phyloP scores from a whole-genome alignment of 2,797 vertebrate species.

The Protonibea diacanthus region DNA sequence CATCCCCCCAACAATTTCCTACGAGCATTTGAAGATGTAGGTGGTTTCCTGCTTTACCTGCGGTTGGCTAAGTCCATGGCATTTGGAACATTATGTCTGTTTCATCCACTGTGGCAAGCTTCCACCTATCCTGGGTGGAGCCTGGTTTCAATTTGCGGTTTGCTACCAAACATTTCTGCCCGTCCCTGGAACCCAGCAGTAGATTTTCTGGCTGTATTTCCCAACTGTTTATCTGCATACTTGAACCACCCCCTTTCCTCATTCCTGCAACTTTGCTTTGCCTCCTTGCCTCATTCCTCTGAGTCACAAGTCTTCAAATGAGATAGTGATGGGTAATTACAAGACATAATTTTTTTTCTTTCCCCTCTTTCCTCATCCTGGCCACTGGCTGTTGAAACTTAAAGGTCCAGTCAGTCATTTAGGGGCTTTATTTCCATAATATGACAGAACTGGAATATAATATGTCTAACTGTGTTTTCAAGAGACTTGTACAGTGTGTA shows the following conservation, averaged over 20 bases:
- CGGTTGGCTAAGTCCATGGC: constrained; percentile 11
- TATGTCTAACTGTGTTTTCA: no score
- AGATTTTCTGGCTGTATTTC: constrained; percentile 41
- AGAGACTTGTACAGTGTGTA: no score
- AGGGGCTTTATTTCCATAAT: no score
- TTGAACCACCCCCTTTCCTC: constrained; percentile 11
- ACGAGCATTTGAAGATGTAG: constrained; percentile 30
- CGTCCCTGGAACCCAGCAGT: constrained; percentile 30
- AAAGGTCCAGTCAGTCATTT: no score
- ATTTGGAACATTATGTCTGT: constrained; percentile 9
- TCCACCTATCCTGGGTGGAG: constrained; percentile 21
- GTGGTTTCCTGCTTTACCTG: constrained; percentile 23
- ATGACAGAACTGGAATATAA: no score
- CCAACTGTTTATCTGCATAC: constrained; percentile 11
- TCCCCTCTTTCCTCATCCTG: not conserved
- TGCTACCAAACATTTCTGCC: constrained; percentile 24
- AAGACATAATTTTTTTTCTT: constrained; percentile 41
- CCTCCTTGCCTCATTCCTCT: constrained; percentile 57
- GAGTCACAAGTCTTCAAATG: constrained; percentile 72
- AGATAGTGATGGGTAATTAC: constrained; percentile 52
- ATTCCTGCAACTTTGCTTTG: constrained; percentile 19
- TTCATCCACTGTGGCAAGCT: not conserved
- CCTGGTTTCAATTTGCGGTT: constrained; percentile 48
- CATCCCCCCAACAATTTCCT: constrained; percentile 32
- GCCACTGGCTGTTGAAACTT: not conserved